A percentile compares a stretch with the other conserved stretches of the same genome.
Evolutionary conservation across 1,140 invertebrate genomes (phyloP).

Genomic region (Lepidurus apus): DNA sequence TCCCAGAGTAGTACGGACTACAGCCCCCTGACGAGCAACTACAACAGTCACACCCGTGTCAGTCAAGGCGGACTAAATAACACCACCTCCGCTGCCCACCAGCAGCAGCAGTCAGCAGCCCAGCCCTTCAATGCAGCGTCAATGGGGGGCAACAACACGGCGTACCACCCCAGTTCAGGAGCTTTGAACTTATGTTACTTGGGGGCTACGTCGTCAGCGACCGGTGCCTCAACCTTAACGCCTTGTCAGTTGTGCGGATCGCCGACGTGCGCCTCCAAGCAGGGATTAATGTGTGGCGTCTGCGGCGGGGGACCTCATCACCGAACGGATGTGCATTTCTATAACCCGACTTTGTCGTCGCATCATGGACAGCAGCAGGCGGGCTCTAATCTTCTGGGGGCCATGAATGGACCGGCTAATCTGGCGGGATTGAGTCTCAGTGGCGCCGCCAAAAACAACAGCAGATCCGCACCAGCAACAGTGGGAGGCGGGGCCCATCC

Average conservation of each 20-base stretch:
- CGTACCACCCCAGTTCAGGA: neutral
- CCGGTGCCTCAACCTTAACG: conserved; percentile 17
- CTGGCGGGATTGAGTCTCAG: neutral
- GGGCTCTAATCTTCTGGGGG: neutral
- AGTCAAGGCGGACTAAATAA: neutral
- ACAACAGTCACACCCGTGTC: neutral
- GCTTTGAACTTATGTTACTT: neutral
- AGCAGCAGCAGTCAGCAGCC: neutral
- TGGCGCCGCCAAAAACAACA: neutral
- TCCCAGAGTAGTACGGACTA: conserved; percentile 3
- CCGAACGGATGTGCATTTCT: conserved; percentile 14
- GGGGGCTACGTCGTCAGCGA: neutral
- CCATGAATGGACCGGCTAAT: neutral
- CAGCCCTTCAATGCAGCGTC: neutral
- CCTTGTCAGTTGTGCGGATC: conserved; percentile 18
- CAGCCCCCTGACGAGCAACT: neutral
- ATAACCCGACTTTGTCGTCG: conserved; percentile 10
- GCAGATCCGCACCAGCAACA: conserved; percentile 2
- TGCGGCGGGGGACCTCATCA: conserved; percentile 2
- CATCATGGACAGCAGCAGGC: neutral
- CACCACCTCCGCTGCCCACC: neutral
- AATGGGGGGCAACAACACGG: neutral
- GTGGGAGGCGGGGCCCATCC: neutral
- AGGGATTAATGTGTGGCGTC: conserved; percentile 17
- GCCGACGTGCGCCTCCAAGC: conserved; percentile 15